Evolutionary conservation across 1,140 invertebrate species (phyloP), one percentile per base, ranked within the genome.

Genomic region (Charaxes varanes): DNA sequence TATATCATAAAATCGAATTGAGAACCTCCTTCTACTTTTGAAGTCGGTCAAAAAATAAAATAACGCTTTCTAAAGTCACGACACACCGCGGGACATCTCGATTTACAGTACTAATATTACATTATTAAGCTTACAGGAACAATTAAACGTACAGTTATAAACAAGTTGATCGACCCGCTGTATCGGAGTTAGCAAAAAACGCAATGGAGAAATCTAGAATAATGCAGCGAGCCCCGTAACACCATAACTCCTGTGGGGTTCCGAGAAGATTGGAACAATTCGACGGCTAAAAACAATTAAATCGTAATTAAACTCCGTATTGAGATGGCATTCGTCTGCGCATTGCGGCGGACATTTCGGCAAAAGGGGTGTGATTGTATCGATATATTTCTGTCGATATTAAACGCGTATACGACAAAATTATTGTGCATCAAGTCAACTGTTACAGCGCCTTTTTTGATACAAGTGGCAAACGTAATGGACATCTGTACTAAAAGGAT

Each of bases 271-370:
- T 46, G 43, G 37, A 67, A 65, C 63, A 66, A 70, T 72, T 67
- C 67, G 52, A 48, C 45, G 60, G 60, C 62, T 62, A 76, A 81
- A 81, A 81, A 76, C 64, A 79, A 79, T 77, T 82, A 82, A 82
- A 76, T 63, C 64, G 74, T 73, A 79, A 82, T 82, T 82, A 79
- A 69, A 57, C 58, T 24, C 63, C 68, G 62, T 67, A 81, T 79
- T 76, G 66, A 60, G 44, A 12, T 43, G 58, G 70, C 59, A 77
- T 78, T 71, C 62, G 67, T 38, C 33, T 37, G 53, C 54, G 62
- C 61, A 66, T 59, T 72, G 57, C 61, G 28, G 53, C 49, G 56
- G 54, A 65, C 60, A 57, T 68, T 73, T 76, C 54, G 53, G 40
- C 18, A 23, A 22, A 66, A 73, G 62, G 32, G 66, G 53, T 58